A percentile compares a stretch with the other conserved stretches of the same genome.
Conservation (phyloP, 2,113 vertebrate species). For the Aegotheles bennettii region DNA sequence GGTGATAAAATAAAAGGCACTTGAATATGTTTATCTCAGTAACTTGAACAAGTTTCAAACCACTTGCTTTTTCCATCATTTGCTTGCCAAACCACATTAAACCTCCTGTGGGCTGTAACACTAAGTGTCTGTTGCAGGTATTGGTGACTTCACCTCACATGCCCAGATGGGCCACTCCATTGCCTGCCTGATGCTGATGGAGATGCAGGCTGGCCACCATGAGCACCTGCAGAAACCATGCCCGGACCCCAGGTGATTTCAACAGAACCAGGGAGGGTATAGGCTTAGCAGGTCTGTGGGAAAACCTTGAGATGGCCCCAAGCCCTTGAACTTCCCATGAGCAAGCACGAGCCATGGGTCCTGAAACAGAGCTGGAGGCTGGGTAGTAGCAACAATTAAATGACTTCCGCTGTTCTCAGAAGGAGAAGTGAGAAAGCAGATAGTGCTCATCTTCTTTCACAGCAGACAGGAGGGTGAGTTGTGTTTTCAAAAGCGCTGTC, state of each 20-base stretch:
- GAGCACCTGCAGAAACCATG: rapidly evolving
- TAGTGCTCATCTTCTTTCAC: not conserved
- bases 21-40: not conserved
- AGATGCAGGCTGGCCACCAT: not conserved
- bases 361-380: not conserved
- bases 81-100: not conserved
- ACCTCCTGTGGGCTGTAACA: rapidly evolving
- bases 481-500: not conserved
- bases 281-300: not conserved
- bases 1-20: not conserved
- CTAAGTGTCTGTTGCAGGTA: not conserved
- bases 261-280: not conserved
- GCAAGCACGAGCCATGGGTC: not conserved
- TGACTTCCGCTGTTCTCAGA: not conserved
- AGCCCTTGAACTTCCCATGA: not conserved
- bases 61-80: not conserved
- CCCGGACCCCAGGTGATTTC: not conserved
- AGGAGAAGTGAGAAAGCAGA: not conserved
- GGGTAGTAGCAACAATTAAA: not conserved
- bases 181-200: rapidly evolving
- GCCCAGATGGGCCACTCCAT: rapidly evolving
- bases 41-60: not conserved
- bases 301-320: not conserved
- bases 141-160: rapidly evolving
- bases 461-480: not conserved